A percentile compares a stretch with the other conserved stretches of the same genome.
Conservation (phyloP, 2,888 invertebrate genomes). For the Archips crataeganus region DNA sequence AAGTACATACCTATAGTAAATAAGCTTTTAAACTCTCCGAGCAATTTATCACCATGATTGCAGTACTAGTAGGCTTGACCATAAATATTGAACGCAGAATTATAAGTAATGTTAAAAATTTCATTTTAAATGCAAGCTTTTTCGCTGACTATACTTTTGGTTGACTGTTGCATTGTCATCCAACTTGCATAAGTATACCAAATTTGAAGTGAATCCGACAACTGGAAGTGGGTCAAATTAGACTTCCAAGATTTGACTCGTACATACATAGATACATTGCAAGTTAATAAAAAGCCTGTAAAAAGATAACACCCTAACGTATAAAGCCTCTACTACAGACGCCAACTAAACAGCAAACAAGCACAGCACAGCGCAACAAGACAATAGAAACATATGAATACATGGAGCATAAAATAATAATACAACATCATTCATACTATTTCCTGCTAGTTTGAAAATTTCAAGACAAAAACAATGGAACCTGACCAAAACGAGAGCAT, state of each 20-base stretch:
- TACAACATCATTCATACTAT: slow-evolving; percentile 8
- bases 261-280: not conserved
- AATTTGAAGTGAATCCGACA: too few relatives aligned
- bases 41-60: too few relatives aligned
- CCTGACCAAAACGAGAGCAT: slow-evolving; percentile 2
- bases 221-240: not conserved
- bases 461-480: not conserved
- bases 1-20: too few relatives aligned
- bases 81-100: too few relatives aligned
- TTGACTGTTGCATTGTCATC: too few relatives aligned
- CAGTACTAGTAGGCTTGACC: too few relatives aligned
- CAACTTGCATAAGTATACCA: too few relatives aligned
- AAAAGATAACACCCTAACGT: not conserved
- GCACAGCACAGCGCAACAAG: not conserved
- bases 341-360: not conserved
- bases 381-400: slow-evolving; percentile 9
- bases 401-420: slow-evolving; percentile 2
- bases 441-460: slow-evolving; percentile 16
- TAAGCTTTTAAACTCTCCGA: too few relatives aligned
- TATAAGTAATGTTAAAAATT: too few relatives aligned
- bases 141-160: too few relatives aligned
- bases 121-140: too few relatives aligned
- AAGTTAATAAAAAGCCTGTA: not conserved
- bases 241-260: too few relatives aligned
- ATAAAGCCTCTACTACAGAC: not conserved